Base-by-base conservation (phyloP, 2,888 invertebrate species). In the Ischnus inquisitorius region DNA sequence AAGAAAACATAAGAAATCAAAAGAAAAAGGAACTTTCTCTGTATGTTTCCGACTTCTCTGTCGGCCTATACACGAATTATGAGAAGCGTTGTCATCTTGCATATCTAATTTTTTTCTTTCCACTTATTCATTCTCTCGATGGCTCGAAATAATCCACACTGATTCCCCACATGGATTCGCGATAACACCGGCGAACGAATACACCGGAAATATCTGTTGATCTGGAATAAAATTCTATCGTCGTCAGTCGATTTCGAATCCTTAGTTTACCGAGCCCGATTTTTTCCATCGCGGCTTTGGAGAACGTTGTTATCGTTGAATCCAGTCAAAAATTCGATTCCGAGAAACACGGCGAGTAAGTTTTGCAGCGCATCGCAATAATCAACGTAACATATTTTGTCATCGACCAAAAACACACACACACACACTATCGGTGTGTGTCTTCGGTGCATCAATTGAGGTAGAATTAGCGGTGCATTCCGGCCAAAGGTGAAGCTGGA, bases 101-200 rank as follows among this genome's bases (percentile, higher is more conserved):
- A 34, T 4, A 19, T 16, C 12, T 51, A 10, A 51, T 64, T 51
- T 10, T 39, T 34, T 46, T 64, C 39, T 10, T 39, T 34, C 28
- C 19, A 28, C 64, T 51, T 65, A 25, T 65, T 54, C 41, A 65
- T 65, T 71, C n/a, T 65, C 51, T 76, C 54, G 41, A 65, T 76
- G 65, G 51, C 41, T 65, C 41, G 5, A 54, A 76, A 54, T 41
- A 51, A 51, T 39, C 22, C 14, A 22, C 46, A 41, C 25, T 12
- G 16, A n/a, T 1, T 34, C 25, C 25, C 51, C 39, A 25, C 34
- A 41, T 14, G 22, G 3, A 41, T 51, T 43, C 64, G 14, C 14
- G 16, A 41, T 54, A 54, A 48, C 22, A 54, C 19, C 1, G 5
- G 16, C 51, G 34, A 46, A 51, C 16, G 2, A 19, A 39, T 39